Base-by-base conservation (phyloP, 2,888 invertebrate genomes). In the Xanthia icteritia region DNA sequence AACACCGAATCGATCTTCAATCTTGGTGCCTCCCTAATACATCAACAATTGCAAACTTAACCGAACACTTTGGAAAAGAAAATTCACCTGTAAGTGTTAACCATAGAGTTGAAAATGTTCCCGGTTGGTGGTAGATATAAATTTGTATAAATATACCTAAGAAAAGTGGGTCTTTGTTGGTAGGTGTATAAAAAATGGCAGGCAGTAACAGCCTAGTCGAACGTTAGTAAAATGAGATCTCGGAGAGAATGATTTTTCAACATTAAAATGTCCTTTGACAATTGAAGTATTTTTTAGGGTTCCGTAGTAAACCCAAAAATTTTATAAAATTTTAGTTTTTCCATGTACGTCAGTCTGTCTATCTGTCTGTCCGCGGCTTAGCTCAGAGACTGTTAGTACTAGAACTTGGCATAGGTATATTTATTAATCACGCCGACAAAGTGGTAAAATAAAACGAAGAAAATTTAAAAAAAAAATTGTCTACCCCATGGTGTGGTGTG, bases 161-260 rank as follows among this genome's bases (percentile, higher is more conserved):
- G 90, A 88, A 90, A 92, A 92, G 91, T 90, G 90, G 89, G 88
- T 86, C 89, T 91, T 92, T 93, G 92, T 92, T 90, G 92, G 89
- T 92, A 93, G 93, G 94, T 94, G 92, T 89, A 92, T 92, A 92
- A 93, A 93, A 93, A 93, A 91, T 91, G 90, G 88, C 88, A 86
- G 89, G 86, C 88, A 90, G 91, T 90, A 90, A 89, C 87, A 72
- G 88, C 86, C 88, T 84, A 89, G 88, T 86, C 87, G 85, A 87
- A 89, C 86, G 87, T 90, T 86, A 88, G 82, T 70, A 82, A 86
- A 88, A 90, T 88, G 88, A 88, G 88, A 82, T 88, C 72, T 77
- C 56, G 76, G 73, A 65, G 61, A 54, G 81, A 86, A 88, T 88
- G 88, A 88, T 87, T 88, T 88, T 88, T 86, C 86, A 86, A 81